Base-by-base conservation (phyloP, 2,888 invertebrate genomes). In the Melieria omissa region DNA sequence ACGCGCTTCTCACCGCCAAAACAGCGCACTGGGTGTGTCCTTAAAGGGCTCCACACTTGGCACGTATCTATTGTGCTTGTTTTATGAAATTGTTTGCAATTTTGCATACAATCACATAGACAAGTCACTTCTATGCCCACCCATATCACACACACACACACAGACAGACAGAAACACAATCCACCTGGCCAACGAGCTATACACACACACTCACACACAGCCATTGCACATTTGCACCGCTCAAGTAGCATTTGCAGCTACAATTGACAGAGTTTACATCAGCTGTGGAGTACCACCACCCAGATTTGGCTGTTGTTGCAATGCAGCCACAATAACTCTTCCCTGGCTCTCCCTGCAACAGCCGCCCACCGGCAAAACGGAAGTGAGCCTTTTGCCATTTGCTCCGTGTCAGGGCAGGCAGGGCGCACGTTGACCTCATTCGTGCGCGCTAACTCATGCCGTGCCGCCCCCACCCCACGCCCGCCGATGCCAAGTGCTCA, bases 171-270 rank as follows among this genome's bases (percentile, higher is more conserved):
- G n/a, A n/a, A n/a, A n/a, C n/a, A n/a, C n/a, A 46, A 65, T 65
- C 4, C 29, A 47, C 41, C 41, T 29, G 8, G 29, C 6, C 14
- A 52, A 49, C 60, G 58, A 47, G 62, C 62, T 55, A 55, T 46
- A 45, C 68, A 64, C 52, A 57, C 65, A 44, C 41, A 64, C 60
- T 72, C 70, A 44, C 75, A 45, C 71, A 62, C 72, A 62, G 69
- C 70, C 71, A 70, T 60, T 65, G 52, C 71, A 46, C 81, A 81
- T 83, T 81, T 83, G 81, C 81, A 81, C 82, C 83, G 80, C 81
- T 82, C 83, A 80, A 83, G 81, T 81, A 79, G 80, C 81, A 82
- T 83, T 72, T 72, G 67, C 67, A 63, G 67, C 64, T 72, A 67
- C 58, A 72, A 58, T 67, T 72, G 64, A 62, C 63, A 55, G 52